Percentiles rank a stretch among this genome's conserved stretches.
phyloP scores from a whole-genome alignment of 2,888 invertebrate genomes.

The Rhagonycha lutea region DNA sequence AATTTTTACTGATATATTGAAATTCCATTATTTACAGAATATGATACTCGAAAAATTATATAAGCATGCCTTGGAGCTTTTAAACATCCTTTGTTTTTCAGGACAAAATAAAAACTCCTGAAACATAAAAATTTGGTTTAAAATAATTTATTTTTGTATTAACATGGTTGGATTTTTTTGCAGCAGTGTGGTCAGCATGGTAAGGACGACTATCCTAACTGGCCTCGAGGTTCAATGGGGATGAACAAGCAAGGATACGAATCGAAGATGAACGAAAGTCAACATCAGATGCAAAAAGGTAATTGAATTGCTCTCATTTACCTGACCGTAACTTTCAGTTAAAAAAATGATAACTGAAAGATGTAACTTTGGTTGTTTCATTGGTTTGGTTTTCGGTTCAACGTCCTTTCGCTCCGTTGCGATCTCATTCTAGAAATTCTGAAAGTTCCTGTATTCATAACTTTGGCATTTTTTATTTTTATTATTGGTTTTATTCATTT shows the following conservation, averaged over 20 bases:
- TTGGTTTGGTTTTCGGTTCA: constrained; percentile 2
- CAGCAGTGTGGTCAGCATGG: constrained; percentile 60
- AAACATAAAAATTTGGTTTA: not conserved
- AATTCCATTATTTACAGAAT: constrained; percentile 30
- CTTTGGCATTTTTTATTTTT: constrained; percentile 5
- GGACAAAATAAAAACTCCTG: not conserved
- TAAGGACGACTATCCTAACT: constrained; percentile 59
- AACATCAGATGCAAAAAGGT: constrained; percentile 61
- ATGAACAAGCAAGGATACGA: constrained; percentile 60
- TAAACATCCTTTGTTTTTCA: constrained; percentile 1
- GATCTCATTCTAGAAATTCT: constrained; percentile 4
- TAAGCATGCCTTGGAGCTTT: constrained; percentile 6
- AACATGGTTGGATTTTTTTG: constrained; percentile 38
- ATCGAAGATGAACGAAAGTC: constrained; percentile 60
- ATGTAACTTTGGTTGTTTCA: not conserved
- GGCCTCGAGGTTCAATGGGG: constrained; percentile 58
- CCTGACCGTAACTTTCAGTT: constrained; percentile 12
- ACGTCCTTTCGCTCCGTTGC: constrained; percentile 1
- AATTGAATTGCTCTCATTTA: constrained; percentile 22
- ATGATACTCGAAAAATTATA: constrained; percentile 24
- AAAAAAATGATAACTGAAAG: constrained; percentile 1
- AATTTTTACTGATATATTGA: constrained; percentile 30
- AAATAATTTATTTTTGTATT: not conserved
- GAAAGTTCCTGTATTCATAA: constrained; percentile 3
- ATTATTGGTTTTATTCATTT: constrained; percentile 13